A percentile compares a stretch with the other conserved stretches of the same genome.
phyloP scores from a whole-genome alignment of 1,140 invertebrate genomes.

The Lordiphosa stackelbergi region DNA sequence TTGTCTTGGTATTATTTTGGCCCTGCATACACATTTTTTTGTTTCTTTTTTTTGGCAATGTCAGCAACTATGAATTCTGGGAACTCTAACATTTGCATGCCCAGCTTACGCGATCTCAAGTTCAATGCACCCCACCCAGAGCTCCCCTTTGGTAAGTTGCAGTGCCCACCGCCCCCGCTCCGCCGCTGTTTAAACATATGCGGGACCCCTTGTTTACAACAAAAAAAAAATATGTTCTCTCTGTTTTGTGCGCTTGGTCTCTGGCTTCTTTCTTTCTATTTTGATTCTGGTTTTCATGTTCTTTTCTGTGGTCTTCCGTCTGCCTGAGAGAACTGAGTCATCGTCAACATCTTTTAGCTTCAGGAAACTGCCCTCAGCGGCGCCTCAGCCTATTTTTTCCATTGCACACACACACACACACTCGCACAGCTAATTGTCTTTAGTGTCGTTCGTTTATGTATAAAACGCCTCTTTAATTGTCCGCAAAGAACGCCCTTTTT shows the following conservation, averaged over 20 bases:
- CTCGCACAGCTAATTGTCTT: conserved; percentile 8
- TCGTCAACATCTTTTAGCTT: conserved; percentile 23
- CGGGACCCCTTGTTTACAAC: conserved; percentile 18
- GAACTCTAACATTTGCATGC: conserved; percentile 25
- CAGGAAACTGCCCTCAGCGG: conserved; percentile 21
- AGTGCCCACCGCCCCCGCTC: background rate
- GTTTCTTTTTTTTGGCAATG: conserved; percentile 11
- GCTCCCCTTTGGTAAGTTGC: conserved; percentile 9
- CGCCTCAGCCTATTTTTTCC: conserved; percentile 21
- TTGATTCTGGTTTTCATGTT: conserved; percentile 56
- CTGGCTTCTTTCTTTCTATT: conserved; percentile 47
- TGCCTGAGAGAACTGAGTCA: conserved; percentile 43
- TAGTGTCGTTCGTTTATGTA: conserved; percentile 31
- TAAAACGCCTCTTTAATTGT: conserved; percentile 49
- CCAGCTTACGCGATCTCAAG: conserved; percentile 16
- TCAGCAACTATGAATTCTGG: conserved; percentile 28
- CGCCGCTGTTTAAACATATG: conserved; percentile 27
- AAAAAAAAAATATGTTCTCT: conserved; percentile 6
- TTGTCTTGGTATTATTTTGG: conserved; percentile 43
- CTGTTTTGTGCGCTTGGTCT: conserved; percentile 12
- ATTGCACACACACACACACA: no score
- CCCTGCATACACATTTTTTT: conserved; percentile 18
- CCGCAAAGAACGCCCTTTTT: conserved; percentile 53
- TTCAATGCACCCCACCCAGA: conserved; percentile 45
- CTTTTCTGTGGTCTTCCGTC: conserved; percentile 23